Percentiles rank a stretch among this genome's conserved stretches.
Conservation (phyloP, 2,888 invertebrate species). For the Pimpla rufipes region DNA sequence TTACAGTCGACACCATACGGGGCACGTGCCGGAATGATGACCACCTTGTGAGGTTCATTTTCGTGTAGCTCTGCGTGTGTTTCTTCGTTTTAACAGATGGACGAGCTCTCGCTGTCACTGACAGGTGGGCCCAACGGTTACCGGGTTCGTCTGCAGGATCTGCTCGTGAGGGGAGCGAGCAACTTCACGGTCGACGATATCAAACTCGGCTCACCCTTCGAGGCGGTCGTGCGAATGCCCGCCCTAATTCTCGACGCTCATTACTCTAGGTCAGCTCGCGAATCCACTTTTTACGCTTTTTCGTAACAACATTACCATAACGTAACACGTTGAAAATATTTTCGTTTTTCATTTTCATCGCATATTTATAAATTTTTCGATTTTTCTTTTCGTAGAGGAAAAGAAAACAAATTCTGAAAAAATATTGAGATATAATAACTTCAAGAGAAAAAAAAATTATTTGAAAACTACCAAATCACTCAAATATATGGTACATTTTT, state of each 20-base stretch:
- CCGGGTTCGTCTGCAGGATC: conserved; percentile 84
- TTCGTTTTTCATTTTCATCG: too few species aligned
- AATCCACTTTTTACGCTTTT: conserved; percentile 4
- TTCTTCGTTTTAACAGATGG: conserved; percentile 81
- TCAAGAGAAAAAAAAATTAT: too few species aligned
- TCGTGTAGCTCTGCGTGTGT: neutral
- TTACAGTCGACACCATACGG: conserved; percentile 47
- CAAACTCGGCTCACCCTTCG: conserved; percentile 88
- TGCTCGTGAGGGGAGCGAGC: conserved; percentile 85
- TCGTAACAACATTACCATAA: neutral
- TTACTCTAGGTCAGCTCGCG: conserved; percentile 86
- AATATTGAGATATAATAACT: too few species aligned
- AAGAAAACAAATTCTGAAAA: neutral
- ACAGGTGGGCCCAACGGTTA: conserved; percentile 86
- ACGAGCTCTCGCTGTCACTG: conserved; percentile 86
- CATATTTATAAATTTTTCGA: neutral
- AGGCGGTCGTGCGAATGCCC: conserved; percentile 89
- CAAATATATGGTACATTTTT: too few species aligned
- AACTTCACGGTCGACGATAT: conserved; percentile 86
- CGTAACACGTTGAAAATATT: neutral
- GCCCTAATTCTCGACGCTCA: conserved; percentile 88
- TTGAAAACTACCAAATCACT: too few species aligned
- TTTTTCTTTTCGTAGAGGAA: neutral
- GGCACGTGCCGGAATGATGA: conserved; percentile 28
- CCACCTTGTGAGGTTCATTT: conserved; percentile 49